Evolutionary conservation across 2,797 vertebrate genomes (phyloP), one percentile per base, ranked within the genome.

Genomic region (Diglossa cyanea): DNA sequence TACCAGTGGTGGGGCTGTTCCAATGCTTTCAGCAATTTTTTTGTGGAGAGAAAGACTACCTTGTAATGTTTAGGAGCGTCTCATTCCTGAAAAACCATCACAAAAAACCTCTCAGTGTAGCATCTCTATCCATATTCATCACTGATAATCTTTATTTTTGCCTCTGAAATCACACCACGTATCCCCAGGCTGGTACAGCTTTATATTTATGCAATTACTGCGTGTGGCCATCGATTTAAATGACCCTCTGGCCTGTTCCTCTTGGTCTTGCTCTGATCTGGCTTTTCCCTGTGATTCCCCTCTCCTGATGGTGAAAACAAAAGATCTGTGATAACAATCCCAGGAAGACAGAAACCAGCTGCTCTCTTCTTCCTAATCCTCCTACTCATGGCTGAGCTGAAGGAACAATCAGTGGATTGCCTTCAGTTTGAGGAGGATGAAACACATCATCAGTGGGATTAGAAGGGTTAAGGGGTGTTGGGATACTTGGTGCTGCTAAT

Each of bases 401-500:
- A 91, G 72, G 90, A 88, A 86, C 45, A 81, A 75, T 44, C 74
- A 47, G 60, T 44, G 73, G 33, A 81, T 76, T 94, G 55, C 55
- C 77, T 76, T 87, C 63, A 73, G 44, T 30, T 39, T 50, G 82
- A 91, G 75, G 51, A 87, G 74, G 17, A 67, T 82, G 84, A 82
- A 90, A 54, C 7, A 65, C 63, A 90, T 53, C 57, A 61, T 61
- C 80, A 67, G 30, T 28, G 57, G 88, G 72, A 94, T 95, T 86
- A 95, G 71, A 71, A 84, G 45, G 67, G n/a, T 3, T 95, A 89
- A 83, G 68, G 74, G 63, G 50, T 18, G 33, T 93, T 77, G 92
- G 63, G 51, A 82, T 92, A 93, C 91, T 91, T 95, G 61, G 33
- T 82, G 57, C 48, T 74, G 61, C 23, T 92, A 89, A 95, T 94